Evolutionary conservation across 2,797 vertebrate species (phyloP).

Genomic region (Trichosurus vulpecula): DNA sequence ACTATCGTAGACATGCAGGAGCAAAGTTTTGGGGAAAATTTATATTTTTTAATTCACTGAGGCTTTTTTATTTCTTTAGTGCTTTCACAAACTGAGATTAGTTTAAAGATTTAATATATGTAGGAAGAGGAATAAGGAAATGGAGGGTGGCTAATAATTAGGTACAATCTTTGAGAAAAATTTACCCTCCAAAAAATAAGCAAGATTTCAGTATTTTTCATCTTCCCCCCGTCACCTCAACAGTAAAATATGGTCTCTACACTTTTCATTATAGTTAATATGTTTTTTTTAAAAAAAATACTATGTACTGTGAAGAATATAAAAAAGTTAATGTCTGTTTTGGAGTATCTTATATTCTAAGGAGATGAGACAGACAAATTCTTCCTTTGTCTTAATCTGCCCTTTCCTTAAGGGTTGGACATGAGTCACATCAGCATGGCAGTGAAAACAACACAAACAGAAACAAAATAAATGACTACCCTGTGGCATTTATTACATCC

Average conservation of each 20-base stretch:
- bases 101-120: neutral
- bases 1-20: neutral
- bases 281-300: slow-evolving; percentile 2
- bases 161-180: neutral
- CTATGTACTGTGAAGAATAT: slow-evolving; percentile 36
- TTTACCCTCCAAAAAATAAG: neutral
- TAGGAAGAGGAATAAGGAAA: neutral
- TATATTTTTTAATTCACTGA: slow-evolving; percentile 1
- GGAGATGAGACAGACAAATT: slow-evolving; percentile 6
- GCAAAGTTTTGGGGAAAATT: slow-evolving; percentile 20
- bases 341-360: slow-evolving; percentile 49
- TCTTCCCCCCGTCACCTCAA: neutral
- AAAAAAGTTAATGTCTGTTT: slow-evolving; percentile 9
- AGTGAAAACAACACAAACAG: slow-evolving; percentile 34
- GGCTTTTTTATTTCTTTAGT: slow-evolving; percentile 3
- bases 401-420: slow-evolving; percentile 22
- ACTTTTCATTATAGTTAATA: neutral
- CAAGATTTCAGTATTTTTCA: neutral
- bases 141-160: neutral
- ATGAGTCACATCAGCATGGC: slow-evolving; percentile 18
- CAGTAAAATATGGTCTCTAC: neutral
- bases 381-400: slow-evolving; percentile 13
- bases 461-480: neutral
- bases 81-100: neutral
- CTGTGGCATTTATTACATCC: neutral